Conservation (phyloP, 2,888 invertebrate species). For the Metalampra italica region DNA sequence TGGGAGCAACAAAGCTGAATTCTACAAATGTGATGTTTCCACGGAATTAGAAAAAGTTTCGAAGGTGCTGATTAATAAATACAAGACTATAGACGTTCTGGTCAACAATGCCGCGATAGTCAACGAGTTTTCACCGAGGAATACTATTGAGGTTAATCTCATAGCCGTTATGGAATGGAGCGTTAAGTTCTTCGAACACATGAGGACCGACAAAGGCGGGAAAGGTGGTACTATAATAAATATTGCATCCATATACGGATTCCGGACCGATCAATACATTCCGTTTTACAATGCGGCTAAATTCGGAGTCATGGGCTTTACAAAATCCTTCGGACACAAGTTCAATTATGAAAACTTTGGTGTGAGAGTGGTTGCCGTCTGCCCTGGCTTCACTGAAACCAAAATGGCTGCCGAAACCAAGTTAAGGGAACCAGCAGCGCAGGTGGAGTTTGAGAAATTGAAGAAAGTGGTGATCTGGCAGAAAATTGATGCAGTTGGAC, state of each 20-base stretch:
- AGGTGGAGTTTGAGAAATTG: neutral
- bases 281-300: conserved; percentile 79
- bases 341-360: conserved; percentile 49
- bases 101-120: conserved; percentile 54
- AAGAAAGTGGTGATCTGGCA: conserved; percentile 15
- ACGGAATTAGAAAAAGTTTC: conserved; percentile 50
- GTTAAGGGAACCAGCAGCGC: neutral
- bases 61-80: conserved; percentile 25
- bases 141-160: conserved; percentile 32
- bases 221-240: conserved; percentile 80
- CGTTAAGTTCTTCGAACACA: conserved; percentile 65
- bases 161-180: conserved; percentile 37
- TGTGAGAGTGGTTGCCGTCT: conserved; percentile 56
- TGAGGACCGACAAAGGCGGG: conserved; percentile 68
- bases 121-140: conserved; percentile 8
- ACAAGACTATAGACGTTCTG: conserved; percentile 44
- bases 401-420: neutral
- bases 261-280: conserved; percentile 52
- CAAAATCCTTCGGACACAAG: conserved; percentile 48
- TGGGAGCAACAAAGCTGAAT: conserved; percentile 57
- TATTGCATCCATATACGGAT: conserved; percentile 75
- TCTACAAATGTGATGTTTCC: conserved; percentile 65
- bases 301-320: conserved; percentile 63
- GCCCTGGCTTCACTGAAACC: conserved; percentile 37
- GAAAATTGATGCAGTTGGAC: conserved; percentile 24